Evolutionary conservation across 2,797 vertebrate genomes (phyloP), one percentile per base, ranked within the genome.

Genomic region (Hemitrygon akajei): DNA sequence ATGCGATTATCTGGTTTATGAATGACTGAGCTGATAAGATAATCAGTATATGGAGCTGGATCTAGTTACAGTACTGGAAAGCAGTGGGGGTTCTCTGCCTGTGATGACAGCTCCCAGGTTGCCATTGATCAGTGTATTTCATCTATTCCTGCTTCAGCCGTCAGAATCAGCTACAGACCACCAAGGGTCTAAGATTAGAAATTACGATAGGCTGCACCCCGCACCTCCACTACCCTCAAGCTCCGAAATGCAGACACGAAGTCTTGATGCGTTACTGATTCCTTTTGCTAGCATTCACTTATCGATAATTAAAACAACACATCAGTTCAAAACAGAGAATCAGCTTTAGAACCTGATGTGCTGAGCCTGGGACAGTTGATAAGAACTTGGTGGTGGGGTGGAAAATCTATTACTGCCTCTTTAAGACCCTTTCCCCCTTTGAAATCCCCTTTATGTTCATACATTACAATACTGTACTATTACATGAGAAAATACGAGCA

Each of bases 141-240:
- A 91, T 37, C 66, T 37, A 91, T 71, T 71, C 89, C 60, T n/a
- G 40, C 34, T 3, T 71, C 37, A 91, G 60, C 60, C 66, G 66
- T 89, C 86, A 89, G 22, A 20, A 9, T 69, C 89, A 91, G 34
- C 63, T 22, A 73, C 63, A 91, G 89, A 91, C 89, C 89, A 91
- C 89, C 34, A 0, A 40, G 34, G 10, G 37, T n/a, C 10, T 69
- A 25, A 91, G 89, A 91, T 91, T 91, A 91, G 34, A 73, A 71
- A 71, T 34, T 34, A 91, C 37, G 16, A 91, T 91, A 71, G 66
- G 34, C 30, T 91, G 69, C 14, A 7, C 63, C 63, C 63, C 63
- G 1, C 63, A 66, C 63, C 63, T 66, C 14, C 63, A 22, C 66
- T n/a, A 40, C 66, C 34, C 89, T 11, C 82, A 63, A 60, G 60